These are phyloP conservation scores for Mongoloraphidia duomilia DNA, from an alignment of 2,888 invertebrate species.

Conservation along the genomic window DNA sequence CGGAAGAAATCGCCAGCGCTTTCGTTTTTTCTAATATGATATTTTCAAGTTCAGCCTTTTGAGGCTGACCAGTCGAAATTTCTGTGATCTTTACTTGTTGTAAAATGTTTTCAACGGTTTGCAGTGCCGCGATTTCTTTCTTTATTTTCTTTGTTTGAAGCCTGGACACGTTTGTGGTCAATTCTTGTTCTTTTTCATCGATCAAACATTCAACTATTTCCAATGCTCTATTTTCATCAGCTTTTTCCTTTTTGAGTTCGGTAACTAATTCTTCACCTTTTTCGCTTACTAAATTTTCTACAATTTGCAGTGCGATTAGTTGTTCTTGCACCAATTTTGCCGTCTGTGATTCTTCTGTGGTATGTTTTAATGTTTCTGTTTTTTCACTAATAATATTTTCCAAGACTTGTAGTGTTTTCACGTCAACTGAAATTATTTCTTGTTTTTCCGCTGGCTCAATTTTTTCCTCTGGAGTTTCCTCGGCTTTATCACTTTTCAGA, in stretches of 20 bases:
- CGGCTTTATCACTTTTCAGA: conserved; percentile 9
- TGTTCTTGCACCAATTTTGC: conserved; percentile 34
- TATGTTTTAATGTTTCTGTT: conserved; percentile 10
- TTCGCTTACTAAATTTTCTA: conserved; percentile 24
- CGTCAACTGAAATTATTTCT: too few relatives aligned
- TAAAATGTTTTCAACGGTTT: too few relatives aligned
- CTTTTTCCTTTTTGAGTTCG: too few relatives aligned
- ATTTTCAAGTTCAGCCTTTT: conserved; percentile 22
- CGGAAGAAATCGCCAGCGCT: not conserved
- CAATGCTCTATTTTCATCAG: too few relatives aligned
- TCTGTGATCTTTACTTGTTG: conserved; percentile 14
- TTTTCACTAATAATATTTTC: conserved; percentile 13
- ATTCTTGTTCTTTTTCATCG: too few relatives aligned
- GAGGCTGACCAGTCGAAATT: conserved; percentile 12
- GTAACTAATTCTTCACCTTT: too few relatives aligned
- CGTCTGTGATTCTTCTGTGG: conserved; percentile 29
- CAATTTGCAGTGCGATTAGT: conserved; percentile 25
- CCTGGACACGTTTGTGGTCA: too few relatives aligned
- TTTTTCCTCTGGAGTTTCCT: conserved; percentile 6
- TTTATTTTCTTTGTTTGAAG: too few relatives aligned
- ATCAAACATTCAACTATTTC: too few relatives aligned
- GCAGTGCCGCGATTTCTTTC: too few relatives aligned
- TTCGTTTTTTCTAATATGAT: conserved; percentile 12
- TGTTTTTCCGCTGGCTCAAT: conserved; percentile 8
- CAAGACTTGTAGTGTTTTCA: not conserved